Conservation (phyloP, 2,888 invertebrate genomes). For the Pycnomerus fuliginosus region DNA sequence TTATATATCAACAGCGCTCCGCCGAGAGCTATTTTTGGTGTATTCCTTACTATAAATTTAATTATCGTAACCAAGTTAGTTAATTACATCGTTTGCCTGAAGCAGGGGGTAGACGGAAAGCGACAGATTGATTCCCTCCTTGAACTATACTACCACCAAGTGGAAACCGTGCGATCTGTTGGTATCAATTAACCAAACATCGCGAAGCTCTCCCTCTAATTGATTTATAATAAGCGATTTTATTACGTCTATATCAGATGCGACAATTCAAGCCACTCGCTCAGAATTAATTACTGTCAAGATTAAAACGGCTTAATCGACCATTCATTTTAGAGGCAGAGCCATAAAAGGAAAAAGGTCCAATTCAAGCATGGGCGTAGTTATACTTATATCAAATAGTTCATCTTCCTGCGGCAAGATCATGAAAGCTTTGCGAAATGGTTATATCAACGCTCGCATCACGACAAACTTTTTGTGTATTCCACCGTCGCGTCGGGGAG, state of each 20-base stretch:
- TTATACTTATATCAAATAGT: too few relatives aligned
- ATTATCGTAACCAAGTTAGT: slow-evolving; percentile 49
- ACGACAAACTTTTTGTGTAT: too few relatives aligned
- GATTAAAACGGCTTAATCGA: slow-evolving; percentile 9
- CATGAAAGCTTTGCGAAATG: too few relatives aligned
- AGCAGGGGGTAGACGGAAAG: slow-evolving; percentile 31
- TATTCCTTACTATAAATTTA: slow-evolving; percentile 48
- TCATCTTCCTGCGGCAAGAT: too few relatives aligned
- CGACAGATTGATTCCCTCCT: slow-evolving; percentile 32
- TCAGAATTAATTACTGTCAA: slow-evolving; percentile 13
- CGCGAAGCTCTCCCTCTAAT: slow-evolving; percentile 17
- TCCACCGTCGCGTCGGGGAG: too few relatives aligned
- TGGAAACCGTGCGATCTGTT: slow-evolving; percentile 4
- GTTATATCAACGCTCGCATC: too few relatives aligned
- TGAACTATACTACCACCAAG: not conserved
- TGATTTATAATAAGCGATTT: slow-evolving; percentile 24
- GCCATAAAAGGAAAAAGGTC: too few relatives aligned
- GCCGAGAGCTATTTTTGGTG: slow-evolving; percentile 46
- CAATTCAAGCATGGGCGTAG: too few relatives aligned
- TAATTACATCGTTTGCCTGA: slow-evolving; percentile 41
- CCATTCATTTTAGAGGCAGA: too few relatives aligned
- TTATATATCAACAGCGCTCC: slow-evolving; percentile 37
- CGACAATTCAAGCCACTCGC: slow-evolving; percentile 14
- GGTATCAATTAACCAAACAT: slow-evolving; percentile 26
- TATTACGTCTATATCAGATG: slow-evolving; percentile 18